phyloP scores from a whole-genome alignment of 2,113 vertebrate species.

The Sphaerodactylus townsendi region DNA sequence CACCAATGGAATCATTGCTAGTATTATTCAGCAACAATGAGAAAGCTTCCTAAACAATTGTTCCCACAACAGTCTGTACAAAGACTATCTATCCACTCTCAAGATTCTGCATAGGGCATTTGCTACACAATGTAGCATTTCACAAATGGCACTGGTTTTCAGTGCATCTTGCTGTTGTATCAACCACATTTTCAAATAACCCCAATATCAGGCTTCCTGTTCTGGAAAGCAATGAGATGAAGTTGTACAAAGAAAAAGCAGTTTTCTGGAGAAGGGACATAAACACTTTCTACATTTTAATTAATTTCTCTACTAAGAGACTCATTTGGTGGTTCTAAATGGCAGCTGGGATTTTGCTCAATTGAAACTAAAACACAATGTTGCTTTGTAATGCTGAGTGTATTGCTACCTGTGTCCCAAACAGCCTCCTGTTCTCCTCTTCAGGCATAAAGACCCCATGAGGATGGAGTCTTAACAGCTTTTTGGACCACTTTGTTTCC shows the following conservation, averaged over 20 bases:
- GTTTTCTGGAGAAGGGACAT: background rate
- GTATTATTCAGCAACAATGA: conserved; percentile 20
- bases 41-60: conserved; percentile 6
- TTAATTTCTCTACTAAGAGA: too few relatives aligned
- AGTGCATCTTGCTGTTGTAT: conserved; percentile 70
- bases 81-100: conserved; percentile 17
- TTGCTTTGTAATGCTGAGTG: background rate
- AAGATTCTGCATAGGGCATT: conserved; percentile 31
- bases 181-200: conserved; percentile 64
- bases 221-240: conserved; percentile 71
- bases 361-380: background rate
- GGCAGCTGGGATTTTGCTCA: background rate
- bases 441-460: background rate
- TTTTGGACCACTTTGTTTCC: background rate
- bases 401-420: background rate
- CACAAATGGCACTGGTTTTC: conserved; percentile 59
- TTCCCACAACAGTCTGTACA: conserved; percentile 10
- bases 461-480: background rate
- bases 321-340: too few relatives aligned
- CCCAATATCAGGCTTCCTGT: conserved; percentile 70
- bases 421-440: background rate
- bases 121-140: background rate
- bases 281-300: too few relatives aligned
- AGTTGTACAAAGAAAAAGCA: conserved; percentile 65
- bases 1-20: conserved; percentile 28